Conservation (phyloP, 1,140 invertebrate genomes). For the Brachystomella parvula region DNA sequence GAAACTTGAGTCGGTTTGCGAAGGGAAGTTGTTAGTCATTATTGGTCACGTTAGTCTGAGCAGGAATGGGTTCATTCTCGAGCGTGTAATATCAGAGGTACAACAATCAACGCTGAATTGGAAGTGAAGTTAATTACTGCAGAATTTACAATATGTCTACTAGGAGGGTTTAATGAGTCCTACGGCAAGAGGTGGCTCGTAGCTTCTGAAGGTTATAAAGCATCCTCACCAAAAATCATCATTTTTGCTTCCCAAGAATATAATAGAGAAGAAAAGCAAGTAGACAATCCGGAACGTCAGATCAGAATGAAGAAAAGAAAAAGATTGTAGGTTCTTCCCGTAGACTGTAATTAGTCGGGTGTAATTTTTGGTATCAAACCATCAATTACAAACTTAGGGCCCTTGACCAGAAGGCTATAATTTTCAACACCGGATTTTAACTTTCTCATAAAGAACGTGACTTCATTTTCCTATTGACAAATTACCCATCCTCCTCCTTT, state of each 20-base stretch:
- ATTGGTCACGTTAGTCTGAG: too few species aligned
- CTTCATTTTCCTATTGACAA: conserved; percentile 37
- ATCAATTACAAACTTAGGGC: conserved; percentile 32
- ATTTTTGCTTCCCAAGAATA: too few species aligned
- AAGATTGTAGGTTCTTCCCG: neutral
- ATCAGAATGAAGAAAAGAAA: neutral
- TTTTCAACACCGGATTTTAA: conserved; percentile 36
- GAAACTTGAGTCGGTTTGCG: too few species aligned
- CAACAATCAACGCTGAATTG: too few species aligned
- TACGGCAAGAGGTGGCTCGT: neutral
- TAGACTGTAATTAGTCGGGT: conserved; percentile 33
- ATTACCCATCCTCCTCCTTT: conserved; percentile 21
- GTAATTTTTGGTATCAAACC: conserved; percentile 35
- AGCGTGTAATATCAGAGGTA: too few species aligned
- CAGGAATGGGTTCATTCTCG: too few species aligned
- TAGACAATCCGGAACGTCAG: neutral
- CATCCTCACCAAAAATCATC: too few species aligned
- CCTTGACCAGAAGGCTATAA: conserved; percentile 34
- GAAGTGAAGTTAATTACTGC: too few species aligned
- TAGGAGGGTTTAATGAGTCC: neutral
- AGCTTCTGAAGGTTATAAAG: too few species aligned
- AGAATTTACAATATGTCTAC: too few species aligned
- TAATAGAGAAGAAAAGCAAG: too few species aligned
- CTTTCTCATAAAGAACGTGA: conserved; percentile 34
- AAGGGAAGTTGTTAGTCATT: too few species aligned